Conservation (phyloP, 2,888 invertebrate species). For the Hirtodrosophila confusa region DNA sequence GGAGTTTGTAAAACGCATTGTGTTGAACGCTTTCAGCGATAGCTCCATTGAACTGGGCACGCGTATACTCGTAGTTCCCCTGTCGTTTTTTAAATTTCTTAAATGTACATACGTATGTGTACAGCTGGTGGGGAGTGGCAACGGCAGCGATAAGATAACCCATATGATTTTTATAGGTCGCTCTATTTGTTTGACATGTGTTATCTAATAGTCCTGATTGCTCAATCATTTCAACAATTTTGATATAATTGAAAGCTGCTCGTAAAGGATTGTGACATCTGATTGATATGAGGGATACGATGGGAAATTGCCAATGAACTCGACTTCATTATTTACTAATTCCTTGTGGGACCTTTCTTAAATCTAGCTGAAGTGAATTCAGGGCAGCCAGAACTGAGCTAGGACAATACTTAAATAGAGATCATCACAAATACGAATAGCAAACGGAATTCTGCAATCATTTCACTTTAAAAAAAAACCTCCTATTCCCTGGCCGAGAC, state of each 20-base stretch:
- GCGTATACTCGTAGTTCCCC: slow-evolving; percentile 33
- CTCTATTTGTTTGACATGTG: slow-evolving; percentile 68
- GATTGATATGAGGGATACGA: slow-evolving; percentile 4
- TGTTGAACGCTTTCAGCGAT: slow-evolving; percentile 63
- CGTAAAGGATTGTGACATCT: slow-evolving; percentile 23
- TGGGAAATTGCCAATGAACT: slow-evolving; percentile 34
- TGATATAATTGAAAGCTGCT: slow-evolving; percentile 64
- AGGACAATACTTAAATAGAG: no score
- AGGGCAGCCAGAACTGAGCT: no score
- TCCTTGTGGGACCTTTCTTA: no score
- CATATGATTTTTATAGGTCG: slow-evolving; percentile 39
- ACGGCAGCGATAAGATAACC: slow-evolving; percentile 62
- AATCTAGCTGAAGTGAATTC: no score
- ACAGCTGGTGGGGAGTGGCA: neutral
- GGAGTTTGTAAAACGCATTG: slow-evolving; percentile 73
- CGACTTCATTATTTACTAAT: neutral
- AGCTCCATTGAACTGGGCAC: slow-evolving; percentile 75
- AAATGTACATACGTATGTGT: neutral
- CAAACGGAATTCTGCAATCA: no score
- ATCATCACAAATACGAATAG: no score
- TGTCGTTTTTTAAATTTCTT: neutral
- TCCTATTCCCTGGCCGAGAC: no score
- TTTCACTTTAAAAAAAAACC: no score
- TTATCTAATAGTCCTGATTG: slow-evolving; percentile 70
- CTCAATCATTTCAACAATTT: slow-evolving; percentile 68